Evolutionary conservation across 2,888 invertebrate genomes (phyloP), one percentile per base, ranked within the genome.

Genomic region (Xanthorhoe designata): DNA sequence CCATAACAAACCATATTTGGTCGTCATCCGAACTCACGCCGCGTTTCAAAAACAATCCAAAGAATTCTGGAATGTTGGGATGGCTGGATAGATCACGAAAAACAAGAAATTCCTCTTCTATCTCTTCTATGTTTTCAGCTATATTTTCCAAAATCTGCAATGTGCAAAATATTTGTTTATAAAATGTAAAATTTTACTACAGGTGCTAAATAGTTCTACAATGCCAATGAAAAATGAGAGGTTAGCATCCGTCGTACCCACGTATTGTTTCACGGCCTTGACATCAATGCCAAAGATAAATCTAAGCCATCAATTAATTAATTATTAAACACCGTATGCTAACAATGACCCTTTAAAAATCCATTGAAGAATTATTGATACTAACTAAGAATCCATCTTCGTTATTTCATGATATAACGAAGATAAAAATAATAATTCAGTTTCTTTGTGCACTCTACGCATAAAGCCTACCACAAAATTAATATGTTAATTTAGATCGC

Each of bases 1-100:
- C 97, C 96, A 97, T 96, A 70, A 96, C 96, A 81, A 97, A 96
- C 97, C 97, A 97, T 80, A 97, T 94, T 87, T 96, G 96, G 82
- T 96, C 96, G 80, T 96, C 96, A 76, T 96, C 96, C 10, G 94
- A 90, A 18, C 91, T 91, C 4, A 94, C 84, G 5, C 95, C 95
- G 61, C 94, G 92, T 78, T 95, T 96, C 68, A 97, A 86, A 86
- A 95, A 97, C 47, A 97, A 89, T 5, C 97, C 97, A 76, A 96
- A 94, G 82, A 97, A 97, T 64, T 95, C 91, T 0, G 97, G 97
- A 62, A 97, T 95, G 85, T 97, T 97, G 9, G 96, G 95, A 86
- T 97, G 97, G 59, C 95, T 93, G 61, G 96, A 96, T 58, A 96
- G 90, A 79, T 97, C 96, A 24, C 96, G 92, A 50, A 97, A 94